phyloP scores from a whole-genome alignment of 1,140 invertebrate genomes.

The Leptinotarsa texana region DNA sequence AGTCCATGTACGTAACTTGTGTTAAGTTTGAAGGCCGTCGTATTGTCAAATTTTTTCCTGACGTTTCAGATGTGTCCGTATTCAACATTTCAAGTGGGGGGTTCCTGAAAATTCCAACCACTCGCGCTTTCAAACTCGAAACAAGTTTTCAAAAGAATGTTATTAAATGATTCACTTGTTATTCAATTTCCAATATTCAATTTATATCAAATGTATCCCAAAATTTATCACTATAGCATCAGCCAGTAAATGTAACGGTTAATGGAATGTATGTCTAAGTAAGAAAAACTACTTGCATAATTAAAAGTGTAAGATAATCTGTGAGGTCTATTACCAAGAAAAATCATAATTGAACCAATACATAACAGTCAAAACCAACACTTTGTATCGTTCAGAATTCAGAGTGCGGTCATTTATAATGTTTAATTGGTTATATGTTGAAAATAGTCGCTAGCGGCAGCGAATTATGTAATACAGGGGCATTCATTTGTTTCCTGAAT shows the following conservation, averaged over 20 bases:
- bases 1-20: too few relatives aligned
- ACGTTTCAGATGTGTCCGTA: too few relatives aligned
- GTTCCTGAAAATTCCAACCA: too few relatives aligned
- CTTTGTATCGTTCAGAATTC: not conserved
- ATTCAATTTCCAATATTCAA: too few relatives aligned
- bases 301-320: constrained; percentile 3
- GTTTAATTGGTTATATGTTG: not conserved
- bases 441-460: not conserved
- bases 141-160: too few relatives aligned
- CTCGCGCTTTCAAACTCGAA: too few relatives aligned
- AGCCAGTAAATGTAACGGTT: not conserved
- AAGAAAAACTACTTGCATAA: not conserved
- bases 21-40: too few relatives aligned
- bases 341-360: constrained; percentile 9
- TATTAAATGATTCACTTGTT: too few relatives aligned
- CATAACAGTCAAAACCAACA: not conserved
- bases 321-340: constrained; percentile 5
- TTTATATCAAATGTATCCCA: too few relatives aligned
- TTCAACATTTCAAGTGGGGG: too few relatives aligned
- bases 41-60: too few relatives aligned
- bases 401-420: not conserved
- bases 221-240: not conserved
- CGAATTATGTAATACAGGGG: not conserved
- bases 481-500: not conserved
- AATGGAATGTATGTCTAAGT: not conserved